These are phyloP conservation scores for Heterohyrax brucei DNA, from an alignment of 2,797 vertebrate genomes.

Conservation along the genomic window DNA sequence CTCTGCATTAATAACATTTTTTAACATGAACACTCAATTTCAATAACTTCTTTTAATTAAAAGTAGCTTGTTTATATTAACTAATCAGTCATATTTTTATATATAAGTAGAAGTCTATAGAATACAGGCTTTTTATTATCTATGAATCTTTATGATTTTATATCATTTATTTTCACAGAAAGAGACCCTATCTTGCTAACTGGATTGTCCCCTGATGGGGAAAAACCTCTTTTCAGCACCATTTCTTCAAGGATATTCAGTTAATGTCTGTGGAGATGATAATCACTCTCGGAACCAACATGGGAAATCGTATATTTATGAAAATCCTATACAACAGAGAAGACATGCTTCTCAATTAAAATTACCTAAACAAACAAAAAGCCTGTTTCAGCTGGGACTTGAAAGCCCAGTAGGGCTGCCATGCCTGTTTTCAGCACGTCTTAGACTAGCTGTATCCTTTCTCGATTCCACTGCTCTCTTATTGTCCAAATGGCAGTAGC, in stretches of 20 bases:
- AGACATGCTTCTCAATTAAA: neutral
- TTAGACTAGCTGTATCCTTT: neutral
- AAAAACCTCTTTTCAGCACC: neutral
- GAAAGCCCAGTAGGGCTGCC: neutral
- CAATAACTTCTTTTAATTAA: slow-evolving; percentile 9
- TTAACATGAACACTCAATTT: neutral
- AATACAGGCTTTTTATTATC: neutral
- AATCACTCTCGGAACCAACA: neutral
- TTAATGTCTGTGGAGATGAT: neutral
- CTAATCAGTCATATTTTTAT: neutral
- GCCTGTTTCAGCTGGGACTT: neutral
- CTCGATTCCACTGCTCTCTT: neutral
- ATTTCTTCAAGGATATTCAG: neutral
- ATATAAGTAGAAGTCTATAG: neutral
- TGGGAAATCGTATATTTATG: neutral
- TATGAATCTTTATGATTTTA: neutral
- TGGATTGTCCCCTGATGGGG: neutral
- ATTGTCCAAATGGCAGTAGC: neutral
- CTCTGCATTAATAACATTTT: neutral
- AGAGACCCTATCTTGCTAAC: neutral
- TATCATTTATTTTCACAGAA: neutral
- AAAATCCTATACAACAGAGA: neutral
- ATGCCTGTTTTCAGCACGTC: neutral
- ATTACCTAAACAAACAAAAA: neutral
- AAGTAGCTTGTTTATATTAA: slow-evolving; percentile 26